Base-by-base conservation (phyloP, 2,888 invertebrate species). In the Aethes cnicana region DNA sequence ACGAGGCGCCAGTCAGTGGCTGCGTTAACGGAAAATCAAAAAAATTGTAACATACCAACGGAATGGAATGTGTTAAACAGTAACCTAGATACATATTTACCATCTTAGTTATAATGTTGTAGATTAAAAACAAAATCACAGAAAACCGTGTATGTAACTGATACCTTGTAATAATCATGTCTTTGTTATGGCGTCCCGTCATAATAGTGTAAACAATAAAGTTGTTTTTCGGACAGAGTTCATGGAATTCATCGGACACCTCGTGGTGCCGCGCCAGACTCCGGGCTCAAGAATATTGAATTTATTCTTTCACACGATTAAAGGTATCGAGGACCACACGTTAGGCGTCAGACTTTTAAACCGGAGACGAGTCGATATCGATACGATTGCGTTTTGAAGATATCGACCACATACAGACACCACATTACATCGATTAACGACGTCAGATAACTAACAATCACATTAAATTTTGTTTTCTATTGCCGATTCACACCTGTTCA, bases 301-400 rank as follows among this genome's bases (percentile, higher is more conserved):
- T 66, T 66, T 66, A 72, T 68, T 66, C 66, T 68, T 68, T 68
- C 63, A 62, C 56, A 55, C 53, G 47, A 48, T 54, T 54, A 71
- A 68, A 71, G 63, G 66, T 72, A 69, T 62, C 61, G 66, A 72
- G 75, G 83, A 82, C 82, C 83, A 80, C 82, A 83, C 81, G 71
- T 70, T 66, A 67, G 55, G 68, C 64, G 36, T 20, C 30, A 36
- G 30, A 18, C 21, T 14, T 30, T 69, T 67, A 66, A 70, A 74
- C 60, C 60, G 56, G 68, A 72, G 68, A 68, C 57, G 64, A 66
- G 71, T 72, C 66, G 72, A 73, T 72, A 74, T 61, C 60, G 63
- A 67, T 64, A 69, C 69, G 69, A 72, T 71, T 69, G 65, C 64
- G 68, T 76, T 73, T 75, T 72, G 63, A 39, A n/a, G 52, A 64